Percentiles rank a stretch among this genome's conserved stretches.
Evolutionary conservation across 2,797 vertebrate species (phyloP).

Genomic region (Sebastes nivosus): DNA sequence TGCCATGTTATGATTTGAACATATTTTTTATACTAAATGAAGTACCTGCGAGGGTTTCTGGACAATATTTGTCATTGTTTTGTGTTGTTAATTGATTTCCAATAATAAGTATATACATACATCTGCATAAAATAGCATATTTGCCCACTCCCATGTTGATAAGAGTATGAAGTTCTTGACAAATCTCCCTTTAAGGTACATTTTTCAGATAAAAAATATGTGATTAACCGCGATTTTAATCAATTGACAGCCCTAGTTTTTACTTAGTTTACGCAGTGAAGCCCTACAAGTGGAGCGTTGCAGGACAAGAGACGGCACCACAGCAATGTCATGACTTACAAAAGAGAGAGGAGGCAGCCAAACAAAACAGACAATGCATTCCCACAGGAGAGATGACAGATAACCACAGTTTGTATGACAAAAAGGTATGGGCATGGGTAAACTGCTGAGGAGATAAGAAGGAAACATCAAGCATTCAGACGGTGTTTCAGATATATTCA

Average conservation of each 20-base stretch:
- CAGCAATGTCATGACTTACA: conserved; percentile 16
- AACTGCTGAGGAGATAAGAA: conserved; percentile 9
- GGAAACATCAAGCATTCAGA: conserved; percentile 16
- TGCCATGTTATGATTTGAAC: no score
- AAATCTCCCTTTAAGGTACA: no score
- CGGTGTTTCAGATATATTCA: conserved; percentile 24
- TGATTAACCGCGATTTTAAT: no score
- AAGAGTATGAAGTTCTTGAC: no score
- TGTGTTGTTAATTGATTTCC: no score
- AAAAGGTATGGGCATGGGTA: conserved; percentile 10
- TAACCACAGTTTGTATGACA: conserved; percentile 15
- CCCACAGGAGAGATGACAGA: conserved; percentile 38
- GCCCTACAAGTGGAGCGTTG: not conserved
- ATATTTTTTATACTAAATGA: no score
- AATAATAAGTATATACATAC: no score
- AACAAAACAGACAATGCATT: conserved; percentile 5
- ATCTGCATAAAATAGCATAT: fast-evolving
- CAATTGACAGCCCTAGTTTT: no score
- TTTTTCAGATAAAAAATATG: no score
- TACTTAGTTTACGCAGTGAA: not conserved
- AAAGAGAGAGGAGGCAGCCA: conserved; percentile 4
- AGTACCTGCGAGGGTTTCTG: no score
- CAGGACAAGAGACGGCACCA: not conserved
- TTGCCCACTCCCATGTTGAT: fast-evolving
- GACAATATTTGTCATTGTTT: no score